These are phyloP conservation scores for Eristalinus aeneus DNA, from an alignment of 2,888 invertebrate species.

Conservation along the genomic window DNA sequence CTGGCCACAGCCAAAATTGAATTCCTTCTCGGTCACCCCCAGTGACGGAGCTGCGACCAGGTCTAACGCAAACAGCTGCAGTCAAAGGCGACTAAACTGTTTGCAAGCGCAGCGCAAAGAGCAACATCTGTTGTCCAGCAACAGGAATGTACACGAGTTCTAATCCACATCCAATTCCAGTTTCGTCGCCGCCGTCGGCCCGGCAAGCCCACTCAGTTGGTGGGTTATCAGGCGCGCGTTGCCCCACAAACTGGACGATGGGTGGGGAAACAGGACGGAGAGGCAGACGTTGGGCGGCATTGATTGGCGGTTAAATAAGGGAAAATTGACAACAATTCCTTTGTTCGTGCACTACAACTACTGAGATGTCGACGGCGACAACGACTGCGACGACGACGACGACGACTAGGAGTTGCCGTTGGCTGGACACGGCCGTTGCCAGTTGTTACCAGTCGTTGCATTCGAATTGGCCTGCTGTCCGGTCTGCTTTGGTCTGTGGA, in stretches of 20 bases:
- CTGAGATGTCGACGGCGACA: conserved; percentile 24
- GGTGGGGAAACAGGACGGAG: conserved; percentile 47
- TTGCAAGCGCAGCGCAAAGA: conserved; percentile 50
- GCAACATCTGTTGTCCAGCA: conserved; percentile 63
- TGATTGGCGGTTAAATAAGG: conserved; percentile 69
- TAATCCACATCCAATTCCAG: conserved; percentile 65
- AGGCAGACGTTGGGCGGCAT: conserved; percentile 59
- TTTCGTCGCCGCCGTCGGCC: conserved; percentile 15
- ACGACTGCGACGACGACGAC: conserved; percentile 6
- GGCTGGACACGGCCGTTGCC: conserved; percentile 40
- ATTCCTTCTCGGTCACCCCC: conserved; percentile 21
- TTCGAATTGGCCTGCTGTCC: conserved; percentile 20
- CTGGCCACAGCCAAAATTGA: conserved; percentile 20
- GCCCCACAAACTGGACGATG: not conserved
- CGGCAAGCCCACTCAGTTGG: conserved; percentile 47
- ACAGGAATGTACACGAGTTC: conserved; percentile 57
- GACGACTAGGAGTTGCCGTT: conserved; percentile 28
- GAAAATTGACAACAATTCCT: conserved; percentile 70
- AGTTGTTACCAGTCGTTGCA: conserved; percentile 19
- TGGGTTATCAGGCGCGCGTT: conserved; percentile 33
- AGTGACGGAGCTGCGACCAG: not conserved
- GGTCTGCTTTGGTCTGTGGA: conserved; percentile 7
- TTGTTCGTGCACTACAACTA: conserved; percentile 55
- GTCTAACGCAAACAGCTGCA: conserved; percentile 28
- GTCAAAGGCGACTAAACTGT: not conserved